Evolutionary conservation across 2,888 invertebrate genomes (phyloP), one percentile per base, ranked within the genome.

Genomic region (Ctenicera cuprea): DNA sequence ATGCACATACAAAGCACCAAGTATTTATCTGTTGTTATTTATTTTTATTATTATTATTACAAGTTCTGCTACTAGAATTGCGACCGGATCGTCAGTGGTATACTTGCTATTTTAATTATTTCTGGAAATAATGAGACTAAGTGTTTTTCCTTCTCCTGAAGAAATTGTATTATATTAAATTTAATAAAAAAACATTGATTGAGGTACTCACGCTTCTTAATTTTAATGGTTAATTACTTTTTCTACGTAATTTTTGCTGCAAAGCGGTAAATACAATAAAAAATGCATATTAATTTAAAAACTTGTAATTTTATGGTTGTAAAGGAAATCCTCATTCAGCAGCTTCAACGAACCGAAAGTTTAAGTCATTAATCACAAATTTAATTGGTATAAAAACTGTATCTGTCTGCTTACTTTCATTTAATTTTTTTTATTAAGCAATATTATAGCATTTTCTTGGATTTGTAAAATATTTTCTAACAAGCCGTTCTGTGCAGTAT

Each of bases 1-100:
- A 66, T 54, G 26, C 12, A 30, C 54, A 54, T 26, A 38, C 16
- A 38, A 38, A 54, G 33, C 4, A 16, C 54, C 14, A 37, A n/a
- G 18, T 37, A 14, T 37, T 30, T 57, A 33, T 30, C 12, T 50
- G 50, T 26, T 22, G 22, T 50, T 20, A n/a, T 48, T 48, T 48
- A 48, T 48, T 48, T 20, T 48, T n/a, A 12, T 48, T 48, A 16
- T 16, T 48, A 48, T 20, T 48, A 20, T 7, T n/a, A 43, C 43
- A 43, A 14, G 33, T 33, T 9, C 33, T 33, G 33, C 33, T 33
- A 9, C 33, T 33, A 33, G 9, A 33, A 33, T 9, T 9, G 9
- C 33, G 9, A 33, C 9, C 33, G 9, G 33, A 9, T 33, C 33
- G 33, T 33, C 9, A 9, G 33, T 9, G 2, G 5, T 5, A 5